These are phyloP conservation scores for Vulpes vulpes DNA, from an alignment of 2,113 vertebrate species.

Conservation along the genomic window DNA sequence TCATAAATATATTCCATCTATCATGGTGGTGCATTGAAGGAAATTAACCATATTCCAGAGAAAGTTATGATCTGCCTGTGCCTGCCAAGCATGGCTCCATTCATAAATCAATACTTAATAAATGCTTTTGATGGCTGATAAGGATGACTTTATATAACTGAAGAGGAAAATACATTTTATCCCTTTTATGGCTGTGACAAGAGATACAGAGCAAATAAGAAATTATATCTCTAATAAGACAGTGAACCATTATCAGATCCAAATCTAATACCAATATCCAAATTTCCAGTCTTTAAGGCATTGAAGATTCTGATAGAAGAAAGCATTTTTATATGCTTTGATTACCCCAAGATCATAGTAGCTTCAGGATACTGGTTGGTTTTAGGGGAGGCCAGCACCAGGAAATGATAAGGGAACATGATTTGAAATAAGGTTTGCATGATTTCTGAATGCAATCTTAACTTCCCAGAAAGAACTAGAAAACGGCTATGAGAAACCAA, in stretches of 20 bases:
- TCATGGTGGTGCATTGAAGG: neutral
- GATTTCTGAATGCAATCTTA: slow-evolving; percentile 61
- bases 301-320: slow-evolving; percentile 13
- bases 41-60: slow-evolving; percentile 61
- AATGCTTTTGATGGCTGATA: slow-evolving; percentile 44
- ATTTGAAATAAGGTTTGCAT: slow-evolving; percentile 65
- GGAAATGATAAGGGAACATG: neutral
- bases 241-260: neutral
- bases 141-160: slow-evolving; percentile 38
- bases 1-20: slow-evolving; percentile 28
- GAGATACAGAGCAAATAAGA: slow-evolving; percentile 60
- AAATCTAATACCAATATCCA: slow-evolving; percentile 29
- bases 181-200: slow-evolving; percentile 23
- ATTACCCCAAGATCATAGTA: neutral
- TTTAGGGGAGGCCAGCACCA: slow-evolving; percentile 14
- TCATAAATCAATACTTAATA: slow-evolving; percentile 62
- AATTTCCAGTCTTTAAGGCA: slow-evolving; percentile 17
- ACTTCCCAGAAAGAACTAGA: slow-evolving; percentile 70
- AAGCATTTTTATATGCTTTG: slow-evolving; percentile 15
- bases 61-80: slow-evolving; percentile 25
- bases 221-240: slow-evolving; percentile 47
- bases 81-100: slow-evolving; percentile 13
- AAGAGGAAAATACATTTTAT: slow-evolving; percentile 52
- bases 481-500: slow-evolving; percentile 68
- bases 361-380: neutral